Base-by-base conservation (phyloP, 1,140 invertebrate genomes). In the Hylaeus volcanicus region DNA sequence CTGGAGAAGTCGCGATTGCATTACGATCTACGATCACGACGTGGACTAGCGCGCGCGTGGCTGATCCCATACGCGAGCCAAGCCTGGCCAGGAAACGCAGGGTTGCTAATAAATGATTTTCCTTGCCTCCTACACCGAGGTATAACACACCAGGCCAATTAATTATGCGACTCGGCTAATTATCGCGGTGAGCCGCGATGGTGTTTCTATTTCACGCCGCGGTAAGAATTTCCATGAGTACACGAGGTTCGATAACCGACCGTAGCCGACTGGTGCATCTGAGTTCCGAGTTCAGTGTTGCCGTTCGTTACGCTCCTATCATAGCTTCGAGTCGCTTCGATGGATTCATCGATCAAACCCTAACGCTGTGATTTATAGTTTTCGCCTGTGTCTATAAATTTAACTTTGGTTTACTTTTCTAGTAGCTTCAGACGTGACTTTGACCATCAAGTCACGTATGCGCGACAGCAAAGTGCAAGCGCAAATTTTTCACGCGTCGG, bases 1-100 rank as follows among this genome's bases (percentile, higher is more conserved):
- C 71, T 60, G 73, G 69, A 78, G 79, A 77, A 75, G 61, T 85
- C 79, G 74, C 82, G 83, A 85, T 86, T 74, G 84, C 84, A 74
- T 74, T 85, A 77, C 79, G 83, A 86, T 85, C 83, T 63, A 77
- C 73, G 70, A 83, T 84, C 83, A 74, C 65, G 65, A 78, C 56
- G 61, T 64, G 70, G 78, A 48, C 70, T 51, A 74, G 53, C 51
- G 43, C 45, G 68, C 68, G 66, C 56, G 56, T 61, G 15, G 11
- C n/a, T 14, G 55, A 58, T 58, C 43, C 43, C 63, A 48, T 14
- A 41, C 41, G 64, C 43, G 5, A 65, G 80, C 81, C 76, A 77
- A 70, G 45, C 73, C 74, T 75, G 70, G 83, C 60, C 78, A 74
- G 84, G 77, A 85, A 85, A 85, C 78, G 63, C 73, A 51, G 74